Base-by-base conservation (phyloP, 2,113 vertebrate genomes). In the Melanotaenia duboulayi region DNA sequence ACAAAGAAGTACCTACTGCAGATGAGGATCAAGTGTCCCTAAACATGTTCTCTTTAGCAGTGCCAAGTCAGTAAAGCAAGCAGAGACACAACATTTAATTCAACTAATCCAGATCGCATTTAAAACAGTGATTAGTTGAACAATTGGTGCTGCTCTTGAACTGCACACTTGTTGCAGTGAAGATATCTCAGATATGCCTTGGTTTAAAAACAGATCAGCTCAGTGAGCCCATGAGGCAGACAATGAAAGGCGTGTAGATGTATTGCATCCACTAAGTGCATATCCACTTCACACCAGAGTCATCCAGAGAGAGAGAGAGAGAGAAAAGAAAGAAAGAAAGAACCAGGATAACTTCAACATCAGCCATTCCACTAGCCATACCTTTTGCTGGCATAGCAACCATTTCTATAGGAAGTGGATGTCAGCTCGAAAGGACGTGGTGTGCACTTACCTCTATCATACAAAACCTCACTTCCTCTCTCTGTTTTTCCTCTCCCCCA, bases 381-480 rank as follows among this genome's bases (percentile, higher is more conserved):
- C 87, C 78, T 67, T 86, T 86, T 68, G 50, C 51, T 87, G 85
- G 78, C 82, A 83, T 66, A 80, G 83, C 85, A 81, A 81, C 78
- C 51, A 51, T 22, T 51, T 85, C 69, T 80, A 85, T 79, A 84
- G 77, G 74, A 89, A 79, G 85, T 82, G 85, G 83, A 76, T 60
- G 70, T 78, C 84, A 55, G 87, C 81, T 84, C 66, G 52, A 86
- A 74, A 87, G 86, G 84, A 89, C 90, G 83, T 80, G 88, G 83
- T 52, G 42, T 87, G 84, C 87, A 88, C 92, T 94, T 94, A 93
- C 93, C 93, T 93, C 76, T 74, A 42, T 80, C 73, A 89, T 89
- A 91, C 92, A 90, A 88, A 90, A 92, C 90, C 92, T 92, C 88
- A 87, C 88, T 87, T 90, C 72, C 84, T 85, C 75, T 83, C 82